phyloP scores from a whole-genome alignment of 2,888 invertebrate genomes.

The Cremastinae sp. region DNA sequence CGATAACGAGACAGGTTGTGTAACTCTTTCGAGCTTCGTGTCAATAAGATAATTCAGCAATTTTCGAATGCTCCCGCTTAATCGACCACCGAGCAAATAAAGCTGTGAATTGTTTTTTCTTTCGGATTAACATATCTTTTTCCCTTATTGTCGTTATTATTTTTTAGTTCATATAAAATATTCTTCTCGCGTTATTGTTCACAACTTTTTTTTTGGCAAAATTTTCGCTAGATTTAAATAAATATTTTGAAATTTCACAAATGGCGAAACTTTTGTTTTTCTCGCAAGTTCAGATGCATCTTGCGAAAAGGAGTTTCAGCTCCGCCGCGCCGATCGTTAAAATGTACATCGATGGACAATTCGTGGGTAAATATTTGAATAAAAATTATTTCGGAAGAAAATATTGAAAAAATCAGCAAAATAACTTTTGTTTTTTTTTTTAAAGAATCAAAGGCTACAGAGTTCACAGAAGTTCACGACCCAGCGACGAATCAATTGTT shows the following conservation, averaged over 20 bases:
- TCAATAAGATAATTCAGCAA: slow-evolving; percentile 48
- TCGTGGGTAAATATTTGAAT: slow-evolving; percentile 81
- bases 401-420: slow-evolving; percentile 44
- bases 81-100: slow-evolving; percentile 2
- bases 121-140: too few species aligned
- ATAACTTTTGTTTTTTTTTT: slow-evolving; percentile 26
- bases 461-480: slow-evolving; percentile 97
- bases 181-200: not conserved
- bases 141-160: not conserved
- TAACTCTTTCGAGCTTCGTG: slow-evolving; percentile 34
- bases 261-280: too few species aligned
- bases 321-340: slow-evolving; percentile 89
- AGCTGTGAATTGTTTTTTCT: slow-evolving; percentile 7
- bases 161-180: not conserved
- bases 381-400: slow-evolving; percentile 53
- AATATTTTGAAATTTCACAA: too few species aligned
- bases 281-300: slow-evolving; percentile 59
- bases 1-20: slow-evolving; percentile 51
- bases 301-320: slow-evolving; percentile 81
- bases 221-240: not conserved
- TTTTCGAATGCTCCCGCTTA: slow-evolving; percentile 7
- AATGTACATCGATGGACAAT: slow-evolving; percentile 97
- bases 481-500: slow-evolving; percentile 95
- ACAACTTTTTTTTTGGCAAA: not conserved
- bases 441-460: slow-evolving; percentile 93